Evolutionary conservation across 2,113 vertebrate genomes (phyloP), one percentile per base, ranked within the genome.

Genomic region (Cygnus atratus): DNA sequence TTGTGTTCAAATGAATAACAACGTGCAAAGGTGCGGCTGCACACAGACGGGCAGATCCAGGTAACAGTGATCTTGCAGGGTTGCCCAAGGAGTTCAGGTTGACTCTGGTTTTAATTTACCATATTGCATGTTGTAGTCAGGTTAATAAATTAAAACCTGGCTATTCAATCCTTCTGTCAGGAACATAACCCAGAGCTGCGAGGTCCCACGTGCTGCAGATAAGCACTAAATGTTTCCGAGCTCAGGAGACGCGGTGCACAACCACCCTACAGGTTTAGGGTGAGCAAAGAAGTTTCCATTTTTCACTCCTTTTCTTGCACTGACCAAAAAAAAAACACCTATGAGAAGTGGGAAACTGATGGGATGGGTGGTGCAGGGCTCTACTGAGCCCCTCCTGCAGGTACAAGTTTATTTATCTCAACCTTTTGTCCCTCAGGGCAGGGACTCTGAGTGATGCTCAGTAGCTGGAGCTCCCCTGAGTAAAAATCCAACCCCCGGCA

Each of bases 61-160:
- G 0, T 4, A 71, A 74, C 20, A 81, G 44, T 29, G 77, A 10
- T 28, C 84, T 52, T 59, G 28, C 54, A 73, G 73, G 26, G 37
- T 14, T 90, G 66, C 70, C 57, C 0, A 2, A 61, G 41, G 43
- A 52, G 66, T 87, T 93, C 77, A 35, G 2, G n/a, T 39, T 92
- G 87, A 50, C 62, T 31, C 41, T 1, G 19, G 92, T 95, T 82
- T 96, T 91, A 89, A 88, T 87, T 95, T 92, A 89, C 86, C 44
- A 26, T n/a, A 82, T 31, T 14, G 3, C 50, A 77, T 73, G 70
- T 62, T 93, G 84, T 68, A 90, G 54, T 65, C 58, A 76, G 81
- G 88, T 28, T 79, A 84, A 93, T 75, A 52, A 90, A 84, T 85
- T 88, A 87, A 92, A 58, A 89, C 70, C 31, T 18, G 7, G 90